Evolutionary conservation across 2,113 vertebrate species (phyloP).

Genomic region (Planiliza haematocheilus): DNA sequence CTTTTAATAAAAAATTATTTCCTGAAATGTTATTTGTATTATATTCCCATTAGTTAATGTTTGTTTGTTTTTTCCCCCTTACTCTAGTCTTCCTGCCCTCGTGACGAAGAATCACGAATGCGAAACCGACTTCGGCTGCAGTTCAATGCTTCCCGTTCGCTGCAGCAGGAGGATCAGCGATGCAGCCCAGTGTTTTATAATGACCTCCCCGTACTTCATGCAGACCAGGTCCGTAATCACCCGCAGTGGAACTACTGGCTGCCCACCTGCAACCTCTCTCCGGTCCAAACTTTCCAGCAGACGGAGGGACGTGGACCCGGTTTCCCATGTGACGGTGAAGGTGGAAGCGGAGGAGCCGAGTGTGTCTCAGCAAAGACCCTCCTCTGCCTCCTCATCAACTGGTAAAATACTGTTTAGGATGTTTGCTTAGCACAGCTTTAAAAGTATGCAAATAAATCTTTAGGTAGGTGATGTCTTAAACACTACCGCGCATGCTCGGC

Average conservation of each 20-base stretch:
- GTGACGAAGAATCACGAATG: constrained; percentile 10
- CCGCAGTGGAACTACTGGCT: constrained; percentile 13
- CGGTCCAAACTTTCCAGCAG: constrained; percentile 47
- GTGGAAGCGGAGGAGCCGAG: constrained; percentile 65
- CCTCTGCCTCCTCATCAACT: constrained; percentile 3
- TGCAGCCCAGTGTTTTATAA: constrained; percentile 35
- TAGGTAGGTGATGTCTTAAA: no score
- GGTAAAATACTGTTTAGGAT: constrained; percentile 31
- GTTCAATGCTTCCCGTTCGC: background rate
- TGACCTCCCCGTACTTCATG: constrained; percentile 78
- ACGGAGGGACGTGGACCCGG: background rate
- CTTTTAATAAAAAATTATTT: no score
- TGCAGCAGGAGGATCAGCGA: background rate
- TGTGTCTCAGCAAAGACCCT: constrained; percentile 36
- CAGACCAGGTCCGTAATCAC: constrained; percentile 23
- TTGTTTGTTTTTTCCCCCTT: background rate
- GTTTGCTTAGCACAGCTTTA: background rate
- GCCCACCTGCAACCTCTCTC: constrained; percentile 31
- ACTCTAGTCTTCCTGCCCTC: background rate
- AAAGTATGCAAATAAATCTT: no score
- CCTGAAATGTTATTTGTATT: no score
- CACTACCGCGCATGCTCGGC: no score
- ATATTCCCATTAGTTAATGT: background rate
- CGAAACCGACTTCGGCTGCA: constrained; percentile 41
- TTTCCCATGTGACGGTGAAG: constrained; percentile 61